A percentile compares a stretch with the other conserved stretches of the same genome.
Conservation (phyloP, 2,888 invertebrate genomes). For the Apocheima hispidaria region DNA sequence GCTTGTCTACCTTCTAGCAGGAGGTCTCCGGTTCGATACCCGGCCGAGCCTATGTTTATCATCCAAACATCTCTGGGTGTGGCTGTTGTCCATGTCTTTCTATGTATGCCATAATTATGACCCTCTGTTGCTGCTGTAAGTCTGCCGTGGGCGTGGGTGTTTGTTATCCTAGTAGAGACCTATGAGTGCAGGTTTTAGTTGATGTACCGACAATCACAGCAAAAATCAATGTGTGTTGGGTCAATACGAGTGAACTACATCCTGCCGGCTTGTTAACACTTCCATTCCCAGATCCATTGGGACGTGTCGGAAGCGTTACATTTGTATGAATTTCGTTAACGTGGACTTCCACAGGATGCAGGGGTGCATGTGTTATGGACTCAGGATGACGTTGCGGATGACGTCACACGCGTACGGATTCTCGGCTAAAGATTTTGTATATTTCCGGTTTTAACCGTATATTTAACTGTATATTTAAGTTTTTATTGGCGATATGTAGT, state of each 20-base stretch:
- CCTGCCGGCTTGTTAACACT: conserved; percentile 19
- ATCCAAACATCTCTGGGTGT: no score
- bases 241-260: conserved; percentile 10
- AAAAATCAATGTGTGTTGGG: conserved; percentile 4
- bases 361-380: conserved; percentile 64
- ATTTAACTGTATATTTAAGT: no score
- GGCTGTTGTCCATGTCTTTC: no score
- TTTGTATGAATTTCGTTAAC: conserved; percentile 37
- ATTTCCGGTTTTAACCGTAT: not conserved
- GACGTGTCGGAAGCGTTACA: conserved; percentile 31
- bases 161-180: no score
- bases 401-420: conserved; percentile 17
- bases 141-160: no score
- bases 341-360: conserved; percentile 52
- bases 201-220: not conserved
- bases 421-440: not conserved
- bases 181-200: no score
- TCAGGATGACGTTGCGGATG: conserved; percentile 53
- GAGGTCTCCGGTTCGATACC: no score
- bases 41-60: no score
- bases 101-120: no score
- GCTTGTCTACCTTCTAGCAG: no score
- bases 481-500: no score
- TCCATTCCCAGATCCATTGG: conserved; percentile 24
- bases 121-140: no score